These are phyloP conservation scores for Otolemur crassicaudatus DNA, from an alignment of 2,797 vertebrate species.

Conservation along the genomic window DNA sequence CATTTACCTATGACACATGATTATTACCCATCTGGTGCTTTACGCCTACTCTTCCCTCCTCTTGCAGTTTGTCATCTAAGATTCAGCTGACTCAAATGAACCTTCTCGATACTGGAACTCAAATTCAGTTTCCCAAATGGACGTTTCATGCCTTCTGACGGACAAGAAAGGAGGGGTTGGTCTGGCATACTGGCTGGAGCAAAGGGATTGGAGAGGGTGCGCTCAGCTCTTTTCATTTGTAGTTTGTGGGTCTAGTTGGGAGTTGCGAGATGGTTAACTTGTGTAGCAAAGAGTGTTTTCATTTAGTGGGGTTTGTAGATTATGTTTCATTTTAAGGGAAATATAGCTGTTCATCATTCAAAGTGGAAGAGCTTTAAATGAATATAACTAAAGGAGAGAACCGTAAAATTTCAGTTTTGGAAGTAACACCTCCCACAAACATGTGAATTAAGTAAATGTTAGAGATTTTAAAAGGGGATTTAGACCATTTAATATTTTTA, in stretches of 20 bases:
- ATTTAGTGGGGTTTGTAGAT: conserved; percentile 5
- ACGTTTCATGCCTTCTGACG: conserved; percentile 29
- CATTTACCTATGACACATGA: conserved; percentile 68
- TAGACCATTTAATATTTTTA: not conserved
- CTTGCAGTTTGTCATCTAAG: conserved; percentile 51
- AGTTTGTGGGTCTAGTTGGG: not conserved
- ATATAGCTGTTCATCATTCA: not conserved
- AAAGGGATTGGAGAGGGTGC: not conserved
- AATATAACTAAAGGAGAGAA: not conserved
- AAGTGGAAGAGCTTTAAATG: conserved; percentile 10
- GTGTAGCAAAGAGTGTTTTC: not conserved
- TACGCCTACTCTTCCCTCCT: conserved; percentile 54
- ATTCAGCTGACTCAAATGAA: conserved; percentile 18
- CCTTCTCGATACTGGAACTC: conserved; percentile 57
- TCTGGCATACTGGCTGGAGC: not conserved
- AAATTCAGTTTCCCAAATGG: conserved; percentile 45
- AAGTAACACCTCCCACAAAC: not conserved
- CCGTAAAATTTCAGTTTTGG: conserved; percentile 22
- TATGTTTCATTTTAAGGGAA: conserved; percentile 12
- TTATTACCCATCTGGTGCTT: conserved; percentile 66
- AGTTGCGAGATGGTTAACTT: not conserved
- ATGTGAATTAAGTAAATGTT: not conserved
- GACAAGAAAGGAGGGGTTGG: not conserved
- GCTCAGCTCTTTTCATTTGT: not conserved
- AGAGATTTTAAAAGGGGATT: not conserved